Evolutionary conservation across 1,140 invertebrate species (phyloP).

Genomic region (Aphidius ervi): DNA sequence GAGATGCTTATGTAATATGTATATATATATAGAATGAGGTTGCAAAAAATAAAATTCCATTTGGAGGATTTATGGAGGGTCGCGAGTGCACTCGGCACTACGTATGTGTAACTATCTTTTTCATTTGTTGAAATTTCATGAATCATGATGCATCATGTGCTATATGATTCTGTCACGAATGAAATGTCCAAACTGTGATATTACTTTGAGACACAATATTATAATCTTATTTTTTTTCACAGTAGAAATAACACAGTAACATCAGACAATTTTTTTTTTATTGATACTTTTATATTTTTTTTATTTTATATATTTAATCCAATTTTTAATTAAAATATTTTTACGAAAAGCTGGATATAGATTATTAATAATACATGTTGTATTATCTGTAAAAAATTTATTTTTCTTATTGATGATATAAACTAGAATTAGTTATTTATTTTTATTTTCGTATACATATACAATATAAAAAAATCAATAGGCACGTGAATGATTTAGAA

Average conservation of each 20-base stretch:
- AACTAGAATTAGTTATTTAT: too few species aligned
- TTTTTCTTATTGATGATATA: too few species aligned
- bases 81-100: constrained; percentile 15
- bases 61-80: constrained; percentile 36
- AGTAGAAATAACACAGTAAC: constrained; percentile 7
- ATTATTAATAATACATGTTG: too few species aligned
- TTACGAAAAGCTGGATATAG: too few species aligned
- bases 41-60: constrained; percentile 30
- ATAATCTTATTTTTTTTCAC: neutral
- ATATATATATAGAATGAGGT: constrained; percentile 14
- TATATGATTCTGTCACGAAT: neutral
- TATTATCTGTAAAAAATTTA: too few species aligned
- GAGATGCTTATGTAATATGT: constrained; percentile 15
- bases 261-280: neutral
- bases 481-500: too few species aligned
- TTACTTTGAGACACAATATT: neutral
- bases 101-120: neutral
- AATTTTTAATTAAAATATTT: too few species aligned
- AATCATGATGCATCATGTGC: too few species aligned
- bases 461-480: too few species aligned
- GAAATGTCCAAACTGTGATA: constrained; percentile 8
- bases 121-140: constrained; percentile 15
- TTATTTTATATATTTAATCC: too few species aligned
- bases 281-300: too few species aligned
- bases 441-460: too few species aligned